phyloP scores from a whole-genome alignment of 23 tunicate genomes.

The Trididemnum miniatum region DNA sequence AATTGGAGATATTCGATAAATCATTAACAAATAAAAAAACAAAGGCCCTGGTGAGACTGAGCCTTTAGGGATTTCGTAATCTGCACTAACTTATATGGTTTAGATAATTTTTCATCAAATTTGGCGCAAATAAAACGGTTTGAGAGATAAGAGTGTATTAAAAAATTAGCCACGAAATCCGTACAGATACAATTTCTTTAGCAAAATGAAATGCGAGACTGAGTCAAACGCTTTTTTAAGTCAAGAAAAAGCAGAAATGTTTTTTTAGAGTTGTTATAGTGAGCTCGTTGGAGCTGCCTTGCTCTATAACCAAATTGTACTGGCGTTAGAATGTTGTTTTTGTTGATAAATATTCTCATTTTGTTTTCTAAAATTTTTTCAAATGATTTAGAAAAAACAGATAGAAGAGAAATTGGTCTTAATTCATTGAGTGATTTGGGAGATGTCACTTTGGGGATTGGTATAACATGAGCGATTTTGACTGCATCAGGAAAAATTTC shows the following conservation, averaged over 20 bases:
- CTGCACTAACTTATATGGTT: too few relatives aligned
- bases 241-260: constrained; percentile 16
- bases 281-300: not conserved
- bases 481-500: not conserved
- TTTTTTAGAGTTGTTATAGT: not conserved
- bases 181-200: constrained; percentile 2
- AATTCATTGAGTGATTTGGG: not conserved
- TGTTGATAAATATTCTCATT: not conserved
- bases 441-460: not conserved
- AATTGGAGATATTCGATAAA: too few relatives aligned
- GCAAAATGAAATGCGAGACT: not conserved
- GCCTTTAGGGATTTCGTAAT: too few relatives aligned
- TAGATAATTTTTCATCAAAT: too few relatives aligned
- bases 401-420: constrained; percentile 10
- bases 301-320: constrained; percentile 10
- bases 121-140: too few relatives aligned
- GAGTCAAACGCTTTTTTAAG: constrained; percentile 27
- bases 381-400: constrained; percentile 14
- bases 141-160: too few relatives aligned
- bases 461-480: constrained; percentile 4
- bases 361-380: constrained; percentile 12
- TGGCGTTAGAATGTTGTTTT: constrained; percentile 3
- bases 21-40: too few relatives aligned
- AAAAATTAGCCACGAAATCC: constrained; percentile 36
- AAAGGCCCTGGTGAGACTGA: too few relatives aligned